Percentiles rank a stretch among this genome's conserved stretches.
These are phyloP conservation scores for Cercopithecus mitis DNA, from an alignment of 2,797 vertebrate genomes.

Conservation along the genomic window DNA sequence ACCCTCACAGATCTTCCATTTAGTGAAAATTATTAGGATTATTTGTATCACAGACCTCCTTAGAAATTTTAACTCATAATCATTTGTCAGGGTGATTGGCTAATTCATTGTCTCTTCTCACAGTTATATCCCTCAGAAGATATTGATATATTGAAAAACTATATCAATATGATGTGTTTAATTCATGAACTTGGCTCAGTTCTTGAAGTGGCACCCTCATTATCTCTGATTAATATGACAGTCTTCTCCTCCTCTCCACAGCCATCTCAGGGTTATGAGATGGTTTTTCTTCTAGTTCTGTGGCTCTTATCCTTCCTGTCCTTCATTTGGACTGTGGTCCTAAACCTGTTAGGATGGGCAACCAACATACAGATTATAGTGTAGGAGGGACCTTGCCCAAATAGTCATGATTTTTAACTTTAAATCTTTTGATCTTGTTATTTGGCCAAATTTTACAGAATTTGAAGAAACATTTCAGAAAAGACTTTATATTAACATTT, in stretches of 20 bases:
- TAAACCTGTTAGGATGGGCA: background rate
- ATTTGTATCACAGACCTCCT: background rate
- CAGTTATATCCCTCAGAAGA: background rate
- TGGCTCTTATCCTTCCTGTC: background rate
- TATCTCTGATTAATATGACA: background rate
- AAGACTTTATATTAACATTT: background rate
- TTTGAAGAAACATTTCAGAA: conserved; percentile 24
- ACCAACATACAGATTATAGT: background rate
- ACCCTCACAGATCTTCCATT: background rate
- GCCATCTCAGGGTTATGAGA: background rate
- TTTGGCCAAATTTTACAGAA: background rate
- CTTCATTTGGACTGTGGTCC: background rate
- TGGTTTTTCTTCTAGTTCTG: background rate
- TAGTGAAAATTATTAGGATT: background rate
- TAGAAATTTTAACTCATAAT: background rate
- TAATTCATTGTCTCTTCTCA: background rate
- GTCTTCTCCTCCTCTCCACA: background rate
- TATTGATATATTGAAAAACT: background rate
- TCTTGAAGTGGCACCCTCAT: background rate
- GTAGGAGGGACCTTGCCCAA: background rate
- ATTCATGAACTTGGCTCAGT: background rate
- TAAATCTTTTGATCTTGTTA: background rate
- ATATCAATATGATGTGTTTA: background rate
- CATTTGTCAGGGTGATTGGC: background rate
- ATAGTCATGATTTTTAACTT: background rate